phyloP scores from a whole-genome alignment of 2,888 invertebrate genomes.

The Ectemnius lituratus region DNA sequence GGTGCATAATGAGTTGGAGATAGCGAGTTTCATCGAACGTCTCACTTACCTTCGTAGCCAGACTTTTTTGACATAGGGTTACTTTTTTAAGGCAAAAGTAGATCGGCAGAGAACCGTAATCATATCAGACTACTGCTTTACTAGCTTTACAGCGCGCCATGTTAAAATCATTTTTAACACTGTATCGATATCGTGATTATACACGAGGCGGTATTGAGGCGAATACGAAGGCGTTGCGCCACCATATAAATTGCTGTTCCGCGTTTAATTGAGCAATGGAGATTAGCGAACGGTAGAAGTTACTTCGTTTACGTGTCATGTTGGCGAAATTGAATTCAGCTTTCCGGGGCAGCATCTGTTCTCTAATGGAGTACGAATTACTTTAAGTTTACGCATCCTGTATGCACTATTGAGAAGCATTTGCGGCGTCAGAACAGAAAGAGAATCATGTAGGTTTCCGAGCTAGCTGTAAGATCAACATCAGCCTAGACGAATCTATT shows the following conservation, averaged over 20 bases:
- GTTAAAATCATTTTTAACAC: conserved; percentile 18
- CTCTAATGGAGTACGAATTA: too few relatives aligned
- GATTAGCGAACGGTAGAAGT: too few relatives aligned
- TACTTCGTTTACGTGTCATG: too few relatives aligned
- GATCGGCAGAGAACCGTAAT: conserved; percentile 30
- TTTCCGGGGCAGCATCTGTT: too few relatives aligned
- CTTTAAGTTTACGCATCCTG: too few relatives aligned
- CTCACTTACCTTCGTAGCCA: conserved; percentile 41
- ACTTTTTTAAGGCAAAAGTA: conserved; percentile 32
- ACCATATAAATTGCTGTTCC: too few relatives aligned
- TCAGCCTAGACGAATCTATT: conserved; percentile 49
- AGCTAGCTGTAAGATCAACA: conserved; percentile 13
- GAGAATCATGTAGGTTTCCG: conserved; percentile 23
- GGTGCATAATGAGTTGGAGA: conserved; percentile 44
- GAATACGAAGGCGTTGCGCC: neutral
- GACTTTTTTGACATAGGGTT: conserved; percentile 39
- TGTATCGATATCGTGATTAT: conserved; percentile 13
- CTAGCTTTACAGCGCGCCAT: conserved; percentile 22
- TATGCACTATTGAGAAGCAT: neutral
- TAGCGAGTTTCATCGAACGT: conserved; percentile 43
- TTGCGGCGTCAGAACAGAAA: neutral
- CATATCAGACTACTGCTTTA: conserved; percentile 44
- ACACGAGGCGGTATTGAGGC: neutral
- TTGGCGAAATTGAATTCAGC: too few relatives aligned
- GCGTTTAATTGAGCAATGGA: too few relatives aligned